Percentiles rank a stretch among this genome's conserved stretches.
Conservation (phyloP, 1,140 invertebrate genomes). For the Metopolophium dirhodum region DNA sequence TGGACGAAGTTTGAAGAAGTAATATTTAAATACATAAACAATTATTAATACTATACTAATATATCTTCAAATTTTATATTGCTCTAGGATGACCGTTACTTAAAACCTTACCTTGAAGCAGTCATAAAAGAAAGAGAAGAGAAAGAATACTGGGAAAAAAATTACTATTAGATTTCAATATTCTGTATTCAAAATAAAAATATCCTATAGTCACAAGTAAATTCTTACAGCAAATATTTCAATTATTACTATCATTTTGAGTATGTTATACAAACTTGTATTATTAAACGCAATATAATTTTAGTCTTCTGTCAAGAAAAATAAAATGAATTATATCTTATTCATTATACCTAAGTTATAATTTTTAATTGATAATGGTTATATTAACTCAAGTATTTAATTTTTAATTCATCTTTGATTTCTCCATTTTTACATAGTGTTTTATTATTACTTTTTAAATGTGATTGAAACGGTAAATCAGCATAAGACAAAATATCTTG, state of each 20-base stretch:
- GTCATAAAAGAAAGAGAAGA: constrained; percentile 52
- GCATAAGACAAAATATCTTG: too few species aligned
- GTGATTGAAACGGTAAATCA: too few species aligned
- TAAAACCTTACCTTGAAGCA: constrained; percentile 41
- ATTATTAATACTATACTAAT: not conserved
- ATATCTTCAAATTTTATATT: not conserved
- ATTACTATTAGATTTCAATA: constrained; percentile 48
- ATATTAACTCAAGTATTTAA: too few species aligned
- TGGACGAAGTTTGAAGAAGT: constrained; percentile 85
- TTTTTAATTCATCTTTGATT: too few species aligned
- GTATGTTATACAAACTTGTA: not conserved
- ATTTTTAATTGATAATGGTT: too few species aligned
- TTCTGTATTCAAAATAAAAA: not conserved
- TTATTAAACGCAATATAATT: not conserved
- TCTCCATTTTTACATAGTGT: too few species aligned
- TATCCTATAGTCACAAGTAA: constrained; percentile 11
- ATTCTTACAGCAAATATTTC: not conserved
- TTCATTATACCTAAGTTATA: not conserved
- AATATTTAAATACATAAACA: not conserved
- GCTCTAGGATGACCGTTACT: constrained; percentile 37
- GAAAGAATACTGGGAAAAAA: constrained; percentile 57
- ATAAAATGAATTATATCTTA: not conserved
- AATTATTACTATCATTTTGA: not conserved
- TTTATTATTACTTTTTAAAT: too few species aligned
- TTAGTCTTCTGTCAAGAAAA: not conserved